Evolutionary conservation across 1,140 invertebrate genomes (phyloP).

Genomic region (Pteromalus puparum): DNA sequence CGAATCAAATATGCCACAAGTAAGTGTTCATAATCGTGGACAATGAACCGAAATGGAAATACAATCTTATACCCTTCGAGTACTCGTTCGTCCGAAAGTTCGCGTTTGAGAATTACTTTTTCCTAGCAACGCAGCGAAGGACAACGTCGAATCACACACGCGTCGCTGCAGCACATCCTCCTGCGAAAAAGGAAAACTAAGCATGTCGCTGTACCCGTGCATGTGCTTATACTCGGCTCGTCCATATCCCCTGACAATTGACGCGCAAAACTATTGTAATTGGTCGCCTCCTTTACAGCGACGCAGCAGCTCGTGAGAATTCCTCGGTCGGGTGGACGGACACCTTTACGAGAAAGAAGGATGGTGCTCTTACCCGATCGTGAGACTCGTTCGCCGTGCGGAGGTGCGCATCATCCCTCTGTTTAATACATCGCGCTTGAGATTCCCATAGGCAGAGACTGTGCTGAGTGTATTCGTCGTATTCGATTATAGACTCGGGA

Average conservation of each 20-base stretch:
- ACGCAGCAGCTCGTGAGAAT: slow-evolving; percentile 46
- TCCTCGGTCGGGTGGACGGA: slow-evolving; percentile 47
- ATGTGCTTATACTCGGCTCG: not conserved
- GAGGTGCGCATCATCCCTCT: not conserved
- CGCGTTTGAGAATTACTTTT: not conserved
- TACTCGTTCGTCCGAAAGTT: too few relatives aligned
- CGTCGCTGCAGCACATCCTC: not conserved
- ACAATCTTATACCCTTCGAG: too few relatives aligned
- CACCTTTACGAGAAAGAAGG: not conserved
- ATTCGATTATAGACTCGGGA: too few relatives aligned
- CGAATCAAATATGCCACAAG: too few relatives aligned
- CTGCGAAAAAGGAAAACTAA: not conserved
- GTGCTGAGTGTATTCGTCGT: too few relatives aligned
- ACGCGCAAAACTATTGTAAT: slow-evolving; percentile 51
- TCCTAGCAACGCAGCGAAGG: not conserved
- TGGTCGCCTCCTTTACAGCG: not conserved
- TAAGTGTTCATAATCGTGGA: too few relatives aligned
- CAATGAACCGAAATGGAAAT: too few relatives aligned
- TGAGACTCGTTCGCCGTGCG: slow-evolving; percentile 27
- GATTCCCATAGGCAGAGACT: slow-evolving; percentile 18
- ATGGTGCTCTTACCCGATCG: slow-evolving; percentile 32
- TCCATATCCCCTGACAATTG: slow-evolving; percentile 43
- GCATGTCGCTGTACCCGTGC: not conserved
- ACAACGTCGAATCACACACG: not conserved
- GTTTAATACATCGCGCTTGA: not conserved